phyloP scores from a whole-genome alignment of 2,888 invertebrate species.

The Pachydiplax longipennis region DNA sequence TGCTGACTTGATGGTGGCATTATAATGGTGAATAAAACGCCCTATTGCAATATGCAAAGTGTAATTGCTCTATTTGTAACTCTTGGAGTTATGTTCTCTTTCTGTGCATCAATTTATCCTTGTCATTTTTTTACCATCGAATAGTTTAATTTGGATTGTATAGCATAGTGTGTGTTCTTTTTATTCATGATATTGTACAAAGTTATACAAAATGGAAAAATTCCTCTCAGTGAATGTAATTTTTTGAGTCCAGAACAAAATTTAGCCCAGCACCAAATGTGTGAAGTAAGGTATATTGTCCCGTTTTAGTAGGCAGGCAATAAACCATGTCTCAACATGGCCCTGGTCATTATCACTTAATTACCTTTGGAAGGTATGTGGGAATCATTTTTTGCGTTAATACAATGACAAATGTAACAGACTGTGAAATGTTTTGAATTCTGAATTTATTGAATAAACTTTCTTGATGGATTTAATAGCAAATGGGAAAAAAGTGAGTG shows the following conservation, averaged over 20 bases:
- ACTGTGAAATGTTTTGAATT: constrained; percentile 41
- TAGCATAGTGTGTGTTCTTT: constrained; percentile 43
- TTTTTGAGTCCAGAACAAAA: constrained; percentile 39
- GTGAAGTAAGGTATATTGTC: constrained; percentile 35
- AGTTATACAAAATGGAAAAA: constrained; percentile 39
- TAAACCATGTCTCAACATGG: constrained; percentile 44
- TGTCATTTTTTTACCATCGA: constrained; percentile 45
- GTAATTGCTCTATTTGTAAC: constrained; percentile 42
- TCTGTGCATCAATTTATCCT: constrained; percentile 44
- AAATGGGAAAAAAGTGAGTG: constrained; percentile 44
- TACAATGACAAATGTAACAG: constrained; percentile 38
- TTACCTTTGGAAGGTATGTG: constrained; percentile 39
- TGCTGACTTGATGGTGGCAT: constrained; percentile 23
- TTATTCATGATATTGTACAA: constrained; percentile 41
- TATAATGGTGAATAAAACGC: constrained; percentile 38
- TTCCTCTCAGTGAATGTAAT: constrained; percentile 36
- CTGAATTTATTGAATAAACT: constrained; percentile 42
- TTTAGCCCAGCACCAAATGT: constrained; percentile 38
- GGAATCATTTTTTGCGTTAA: constrained; percentile 18
- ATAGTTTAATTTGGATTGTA: constrained; percentile 43
- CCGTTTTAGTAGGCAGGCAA: constrained; percentile 31
- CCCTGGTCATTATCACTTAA: constrained; percentile 43
- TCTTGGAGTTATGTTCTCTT: constrained; percentile 36
- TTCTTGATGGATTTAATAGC: constrained; percentile 45
- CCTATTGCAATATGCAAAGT: constrained; percentile 27